A percentile compares a stretch with the other conserved stretches of the same genome.
Evolutionary conservation across 2,888 invertebrate genomes (phyloP).

Genomic region (Folsomia candida): DNA sequence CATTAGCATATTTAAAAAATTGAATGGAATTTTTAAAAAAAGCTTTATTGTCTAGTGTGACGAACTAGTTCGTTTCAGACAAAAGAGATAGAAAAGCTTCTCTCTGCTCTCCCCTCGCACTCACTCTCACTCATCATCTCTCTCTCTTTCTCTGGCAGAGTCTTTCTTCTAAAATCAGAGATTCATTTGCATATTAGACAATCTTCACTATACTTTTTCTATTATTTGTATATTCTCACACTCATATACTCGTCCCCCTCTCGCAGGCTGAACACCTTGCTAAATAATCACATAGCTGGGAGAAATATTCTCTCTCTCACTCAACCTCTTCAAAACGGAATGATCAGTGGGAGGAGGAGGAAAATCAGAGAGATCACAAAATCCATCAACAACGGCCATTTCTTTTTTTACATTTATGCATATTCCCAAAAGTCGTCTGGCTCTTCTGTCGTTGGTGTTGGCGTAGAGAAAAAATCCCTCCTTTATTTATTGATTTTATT

Average conservation of each 20-base stretch:
- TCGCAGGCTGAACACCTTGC: not conserved
- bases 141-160: not conserved
- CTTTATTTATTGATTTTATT: slow-evolving; percentile 10
- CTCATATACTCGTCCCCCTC: not conserved
- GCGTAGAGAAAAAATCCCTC: slow-evolving; percentile 10
- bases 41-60: slow-evolving; percentile 8
- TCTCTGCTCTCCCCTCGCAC: not conserved
- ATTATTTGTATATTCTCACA: slow-evolving; percentile 14
- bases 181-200: slow-evolving; percentile 14
- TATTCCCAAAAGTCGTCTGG: too few species aligned
- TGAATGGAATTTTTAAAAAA: slow-evolving; percentile 11
- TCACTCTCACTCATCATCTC: not conserved
- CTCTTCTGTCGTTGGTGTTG: not conserved
- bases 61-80: slow-evolving; percentile 13
- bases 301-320: not conserved
- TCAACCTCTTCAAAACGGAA: not conserved
- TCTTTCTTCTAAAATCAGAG: slow-evolving; percentile 7
- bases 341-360: not conserved
- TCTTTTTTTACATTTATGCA: not conserved
- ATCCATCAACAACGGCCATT: slow-evolving; percentile 17
- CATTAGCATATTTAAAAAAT: slow-evolving; percentile 12
- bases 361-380: slow-evolving; percentile 6
- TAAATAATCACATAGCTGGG: not conserved
- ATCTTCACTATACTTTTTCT: not conserved
- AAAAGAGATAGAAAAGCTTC: slow-evolving; percentile 10